Conservation (phyloP, 2,797 vertebrate genomes). For the Acanthurus tractus region DNA sequence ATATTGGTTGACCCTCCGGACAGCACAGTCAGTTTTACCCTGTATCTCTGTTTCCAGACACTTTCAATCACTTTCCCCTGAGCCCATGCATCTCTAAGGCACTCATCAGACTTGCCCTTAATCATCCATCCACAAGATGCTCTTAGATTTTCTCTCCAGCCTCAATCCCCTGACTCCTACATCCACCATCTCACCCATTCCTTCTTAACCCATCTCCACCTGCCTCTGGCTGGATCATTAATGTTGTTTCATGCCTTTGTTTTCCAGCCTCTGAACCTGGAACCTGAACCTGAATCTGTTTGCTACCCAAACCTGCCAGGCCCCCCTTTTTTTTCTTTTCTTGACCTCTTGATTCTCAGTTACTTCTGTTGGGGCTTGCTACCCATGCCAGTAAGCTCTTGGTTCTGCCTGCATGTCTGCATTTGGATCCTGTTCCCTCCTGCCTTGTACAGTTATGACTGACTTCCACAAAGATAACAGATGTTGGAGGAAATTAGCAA, state of each 20-base stretch:
- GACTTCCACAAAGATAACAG: conserved; percentile 2
- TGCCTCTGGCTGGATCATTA: background rate
- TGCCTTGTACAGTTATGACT: background rate
- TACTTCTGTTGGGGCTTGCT: background rate
- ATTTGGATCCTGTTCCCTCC: background rate
- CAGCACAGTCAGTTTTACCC: background rate
- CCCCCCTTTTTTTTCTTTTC: background rate
- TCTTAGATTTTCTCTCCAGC: background rate
- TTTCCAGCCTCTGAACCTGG: background rate
- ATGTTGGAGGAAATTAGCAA: conserved; percentile 8
- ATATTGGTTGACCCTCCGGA: background rate
- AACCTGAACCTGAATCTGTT: background rate
- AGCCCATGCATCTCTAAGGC: background rate
- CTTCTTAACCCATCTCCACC: background rate
- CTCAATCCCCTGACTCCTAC: background rate
- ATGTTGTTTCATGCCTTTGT: background rate
- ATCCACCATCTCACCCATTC: background rate
- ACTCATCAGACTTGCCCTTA: background rate
- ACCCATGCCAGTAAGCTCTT: background rate
- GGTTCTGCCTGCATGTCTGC: background rate
- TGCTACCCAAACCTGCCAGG: background rate
- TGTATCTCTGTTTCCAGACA: background rate
- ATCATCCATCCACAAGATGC: background rate
- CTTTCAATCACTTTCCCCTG: background rate
- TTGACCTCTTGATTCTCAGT: background rate